Conservation (phyloP, 2,113 vertebrate species). For the Neolamprologus falcicula region DNA sequence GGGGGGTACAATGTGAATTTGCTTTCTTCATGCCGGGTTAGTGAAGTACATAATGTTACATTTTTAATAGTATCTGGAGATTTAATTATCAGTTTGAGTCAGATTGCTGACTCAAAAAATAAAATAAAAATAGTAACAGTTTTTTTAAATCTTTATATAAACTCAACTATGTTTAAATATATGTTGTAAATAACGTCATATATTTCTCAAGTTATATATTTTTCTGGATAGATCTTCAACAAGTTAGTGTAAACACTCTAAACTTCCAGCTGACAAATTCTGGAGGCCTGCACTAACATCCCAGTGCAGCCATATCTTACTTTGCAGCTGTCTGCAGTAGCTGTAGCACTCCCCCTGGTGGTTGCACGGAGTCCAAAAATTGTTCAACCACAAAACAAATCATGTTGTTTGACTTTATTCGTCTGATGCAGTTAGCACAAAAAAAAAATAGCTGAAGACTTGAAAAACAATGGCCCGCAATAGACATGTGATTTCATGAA, state of each 20-base stretch:
- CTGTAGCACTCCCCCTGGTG: constrained; percentile 40
- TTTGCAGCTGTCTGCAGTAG: not conserved
- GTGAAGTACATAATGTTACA: not conserved
- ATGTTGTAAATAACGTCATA: not conserved
- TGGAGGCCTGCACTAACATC: not conserved
- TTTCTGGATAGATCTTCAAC: not conserved
- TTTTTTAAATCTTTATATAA: not conserved
- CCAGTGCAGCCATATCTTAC: too few relatives aligned
- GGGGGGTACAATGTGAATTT: not conserved
- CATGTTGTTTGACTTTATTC: constrained; percentile 32
- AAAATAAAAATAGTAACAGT: rapidly evolving
- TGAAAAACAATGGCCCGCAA: not conserved
- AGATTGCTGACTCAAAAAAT: not conserved
- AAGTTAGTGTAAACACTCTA: not conserved
- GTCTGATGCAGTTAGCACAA: constrained; percentile 5
- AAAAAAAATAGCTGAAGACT: not conserved
- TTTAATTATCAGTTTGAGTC: not conserved
- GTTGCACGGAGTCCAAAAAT: not conserved
- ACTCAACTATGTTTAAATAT: not conserved
- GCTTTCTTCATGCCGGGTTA: not conserved
- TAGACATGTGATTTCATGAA: constrained; percentile 3
- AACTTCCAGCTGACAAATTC: not conserved
- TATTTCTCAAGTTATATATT: not conserved
- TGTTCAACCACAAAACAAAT: not conserved
- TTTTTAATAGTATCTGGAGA: not conserved